Percentiles rank a stretch among this genome's conserved stretches.
Evolutionary conservation across 53 echinoderm and acorn worm genomes (phyloP).

Genomic region (Holothuria leucospilota): DNA sequence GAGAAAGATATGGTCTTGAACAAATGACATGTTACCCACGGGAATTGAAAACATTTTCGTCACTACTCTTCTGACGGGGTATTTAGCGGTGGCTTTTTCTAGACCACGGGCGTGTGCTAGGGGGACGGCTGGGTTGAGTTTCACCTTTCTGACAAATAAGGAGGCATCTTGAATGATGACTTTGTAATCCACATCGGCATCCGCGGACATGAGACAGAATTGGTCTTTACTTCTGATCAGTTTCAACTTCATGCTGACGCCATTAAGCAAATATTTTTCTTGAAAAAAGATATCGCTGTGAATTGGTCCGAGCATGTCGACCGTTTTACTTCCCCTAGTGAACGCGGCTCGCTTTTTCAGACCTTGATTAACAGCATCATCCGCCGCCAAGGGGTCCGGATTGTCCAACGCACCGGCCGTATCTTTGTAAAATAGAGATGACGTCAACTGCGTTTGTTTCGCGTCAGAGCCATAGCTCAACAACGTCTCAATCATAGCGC

Average conservation of each 20-base stretch:
- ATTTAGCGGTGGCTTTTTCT: constrained; percentile 79
- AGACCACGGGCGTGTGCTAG: constrained; percentile 69
- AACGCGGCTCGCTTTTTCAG: constrained; percentile 50
- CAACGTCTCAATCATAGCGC: constrained; percentile 38
- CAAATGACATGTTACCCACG: too few relatives aligned
- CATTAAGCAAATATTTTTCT: constrained; percentile 58
- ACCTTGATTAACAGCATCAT: constrained; percentile 9
- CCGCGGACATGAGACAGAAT: constrained; percentile 41
- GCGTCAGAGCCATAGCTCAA: constrained; percentile 36
- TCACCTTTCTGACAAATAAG: constrained; percentile 74
- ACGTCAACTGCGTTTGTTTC: constrained; percentile 43
- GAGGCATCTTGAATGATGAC: constrained; percentile 69
- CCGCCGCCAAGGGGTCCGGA: constrained; percentile 38
- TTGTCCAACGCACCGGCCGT: constrained; percentile 66
- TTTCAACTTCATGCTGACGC: constrained; percentile 73
- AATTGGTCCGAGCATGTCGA: constrained; percentile 4
- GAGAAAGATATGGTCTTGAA: too few relatives aligned
- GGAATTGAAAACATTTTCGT: constrained; percentile 55
- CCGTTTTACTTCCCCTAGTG: neutral
- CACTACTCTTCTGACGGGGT: constrained; percentile 61
- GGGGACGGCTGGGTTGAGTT: constrained; percentile 71
- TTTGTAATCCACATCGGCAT: constrained; percentile 74
- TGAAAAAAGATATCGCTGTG: constrained; percentile 13
- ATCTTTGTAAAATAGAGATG: constrained; percentile 67
- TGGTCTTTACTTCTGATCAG: constrained; percentile 66